Evolutionary conservation across 2,797 vertebrate genomes (phyloP).

Genomic region (Trichosurus vulpecula): DNA sequence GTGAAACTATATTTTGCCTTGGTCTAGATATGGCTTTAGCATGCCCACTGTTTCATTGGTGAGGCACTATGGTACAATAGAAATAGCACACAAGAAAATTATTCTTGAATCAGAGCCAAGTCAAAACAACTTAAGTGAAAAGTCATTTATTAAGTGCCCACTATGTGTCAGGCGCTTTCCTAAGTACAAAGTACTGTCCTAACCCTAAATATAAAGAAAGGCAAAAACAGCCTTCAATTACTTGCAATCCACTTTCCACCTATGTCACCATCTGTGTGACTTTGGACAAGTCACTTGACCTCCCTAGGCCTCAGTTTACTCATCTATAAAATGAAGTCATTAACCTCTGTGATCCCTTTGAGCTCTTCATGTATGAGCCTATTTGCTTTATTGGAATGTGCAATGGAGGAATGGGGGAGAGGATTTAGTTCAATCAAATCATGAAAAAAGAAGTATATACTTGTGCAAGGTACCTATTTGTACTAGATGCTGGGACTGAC

Average conservation of each 20-base stretch:
- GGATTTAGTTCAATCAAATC: background rate
- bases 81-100: background rate
- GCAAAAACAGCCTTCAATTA: background rate
- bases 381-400: background rate
- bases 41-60: background rate
- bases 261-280: background rate
- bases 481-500: background rate
- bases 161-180: background rate
- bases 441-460: background rate
- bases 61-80: background rate
- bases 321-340: background rate
- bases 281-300: background rate
- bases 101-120: background rate
- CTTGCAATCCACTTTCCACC: background rate
- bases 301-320: background rate
- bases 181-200: background rate
- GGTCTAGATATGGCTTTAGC: background rate
- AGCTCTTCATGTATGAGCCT: background rate
- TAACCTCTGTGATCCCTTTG: background rate
- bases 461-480: background rate
- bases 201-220: background rate
- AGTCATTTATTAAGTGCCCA: background rate
- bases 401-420: background rate
- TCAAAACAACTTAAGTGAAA: background rate
- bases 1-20: slow-evolving; percentile 35